Conservation (phyloP, 2,797 vertebrate species). For the Cuculus canorus region DNA sequence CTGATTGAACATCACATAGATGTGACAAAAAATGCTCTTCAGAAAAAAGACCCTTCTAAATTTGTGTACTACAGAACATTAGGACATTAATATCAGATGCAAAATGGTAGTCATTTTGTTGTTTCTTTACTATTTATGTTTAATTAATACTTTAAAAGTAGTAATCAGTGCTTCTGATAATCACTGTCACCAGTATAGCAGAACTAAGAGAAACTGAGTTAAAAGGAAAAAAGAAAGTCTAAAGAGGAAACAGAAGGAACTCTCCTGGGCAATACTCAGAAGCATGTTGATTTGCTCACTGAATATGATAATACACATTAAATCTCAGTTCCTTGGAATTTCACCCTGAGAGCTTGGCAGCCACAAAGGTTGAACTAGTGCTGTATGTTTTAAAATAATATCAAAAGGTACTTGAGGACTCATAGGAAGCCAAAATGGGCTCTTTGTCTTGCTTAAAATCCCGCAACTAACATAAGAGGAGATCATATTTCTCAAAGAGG, state of each 20-base stretch:
- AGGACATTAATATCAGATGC: not conserved
- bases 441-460: not conserved
- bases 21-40: not conserved
- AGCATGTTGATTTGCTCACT: constrained; percentile 25
- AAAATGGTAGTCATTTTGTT: not conserved
- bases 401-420: not conserved
- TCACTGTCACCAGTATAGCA: not conserved
- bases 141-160: not conserved
- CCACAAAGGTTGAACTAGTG: not conserved
- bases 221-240: not conserved
- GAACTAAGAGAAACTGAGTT: not conserved
- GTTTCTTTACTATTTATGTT: not conserved
- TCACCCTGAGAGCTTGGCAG: constrained; percentile 3
- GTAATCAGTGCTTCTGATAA: constrained; percentile 7
- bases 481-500: not conserved
- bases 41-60: not conserved
- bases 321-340: constrained; percentile 46
- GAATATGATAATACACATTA: constrained; percentile 37
- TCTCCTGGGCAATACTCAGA: constrained; percentile 19
- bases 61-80: not conserved
- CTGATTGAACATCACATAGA: not conserved
- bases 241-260: not conserved
- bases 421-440: not conserved
- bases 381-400: constrained; percentile 11
- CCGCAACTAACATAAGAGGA: not conserved